These are phyloP conservation scores for Paradoxurus hermaphroditus DNA, from an alignment of 2,113 vertebrate species.

Conservation along the genomic window DNA sequence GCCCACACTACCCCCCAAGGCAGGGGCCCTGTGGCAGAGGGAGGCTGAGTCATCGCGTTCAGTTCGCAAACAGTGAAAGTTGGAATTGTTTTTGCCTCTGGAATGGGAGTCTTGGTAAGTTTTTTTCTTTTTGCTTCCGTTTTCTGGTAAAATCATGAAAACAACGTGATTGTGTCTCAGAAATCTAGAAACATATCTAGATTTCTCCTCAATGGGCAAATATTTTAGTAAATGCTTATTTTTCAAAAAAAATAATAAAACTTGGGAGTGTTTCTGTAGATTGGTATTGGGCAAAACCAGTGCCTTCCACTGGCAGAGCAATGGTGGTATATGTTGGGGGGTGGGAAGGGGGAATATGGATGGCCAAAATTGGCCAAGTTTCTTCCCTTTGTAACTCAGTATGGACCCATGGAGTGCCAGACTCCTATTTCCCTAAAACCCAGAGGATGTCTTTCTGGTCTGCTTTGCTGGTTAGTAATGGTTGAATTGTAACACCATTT, in stretches of 20 bases:
- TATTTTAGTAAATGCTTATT: background rate
- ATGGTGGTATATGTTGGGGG: background rate
- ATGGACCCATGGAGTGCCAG: accelerated
- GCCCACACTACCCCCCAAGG: accelerated
- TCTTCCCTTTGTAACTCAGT: background rate
- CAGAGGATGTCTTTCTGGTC: background rate
- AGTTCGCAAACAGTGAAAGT: background rate
- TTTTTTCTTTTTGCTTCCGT: background rate
- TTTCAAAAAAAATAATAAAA: constrained; percentile 26
- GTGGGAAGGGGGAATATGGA: no score
- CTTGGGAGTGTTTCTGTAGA: background rate
- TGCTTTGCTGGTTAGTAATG: background rate
- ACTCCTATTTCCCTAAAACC: background rate
- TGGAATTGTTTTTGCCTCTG: background rate
- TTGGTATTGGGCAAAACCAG: background rate
- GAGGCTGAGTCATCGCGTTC: background rate
- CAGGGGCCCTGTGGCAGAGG: background rate
- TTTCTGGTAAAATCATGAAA: background rate
- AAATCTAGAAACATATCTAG: background rate
- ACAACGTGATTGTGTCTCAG: background rate
- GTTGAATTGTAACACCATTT: background rate
- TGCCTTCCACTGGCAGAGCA: background rate
- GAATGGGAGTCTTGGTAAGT: background rate
- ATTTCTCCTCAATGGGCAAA: background rate
- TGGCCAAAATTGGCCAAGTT: background rate